Base-by-base conservation (phyloP, 2,113 vertebrate species). In the Orcinus orca region DNA sequence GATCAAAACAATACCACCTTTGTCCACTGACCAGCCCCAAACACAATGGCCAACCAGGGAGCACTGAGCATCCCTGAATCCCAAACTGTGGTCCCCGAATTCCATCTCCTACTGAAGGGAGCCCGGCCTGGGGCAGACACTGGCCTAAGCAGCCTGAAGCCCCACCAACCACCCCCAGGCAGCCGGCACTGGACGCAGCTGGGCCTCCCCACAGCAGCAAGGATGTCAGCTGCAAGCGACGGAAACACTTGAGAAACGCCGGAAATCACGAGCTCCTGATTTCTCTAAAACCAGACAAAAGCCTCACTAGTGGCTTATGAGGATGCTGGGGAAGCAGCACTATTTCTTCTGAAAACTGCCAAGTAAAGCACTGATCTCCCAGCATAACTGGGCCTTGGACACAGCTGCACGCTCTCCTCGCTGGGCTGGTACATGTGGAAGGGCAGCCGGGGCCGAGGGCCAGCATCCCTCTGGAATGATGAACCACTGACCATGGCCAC, bases 331-430 rank as follows among this genome's bases (percentile, higher is more conserved):
- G 36, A 92, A 58, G 15, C 14, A 36, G 26, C 77, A 71, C 23
- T 38, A 41, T 9, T 71, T 6, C n/a, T n/a, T 73, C 71, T 82
- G 33, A 29, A 71, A 81, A 44, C 67, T 81, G 58, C n/a, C 74
- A 67, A n/a, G 33, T 2, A n/a, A 23, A 79, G 47, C 50, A 31
- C 36, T 33, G 58, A 55, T 15, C 2, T 53, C 18, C 36, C 29
- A 14, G 1, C 1, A 0, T 2, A 14, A n/a, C 58, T 0, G 13
- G 5, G 29, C 23, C 5, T 36, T 2, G 7, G 50, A 6, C 18
- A 68, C 0, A 11, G 74, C 25, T 31, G 20, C 6, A 5, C 2
- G 4, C 21, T 15, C 53, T 58, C 62, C 50, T 38, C 14, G 7
- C 4, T 8, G 14, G 44, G 63, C 38, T 50, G 26, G 2, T 2